phyloP scores from a whole-genome alignment of 2,888 invertebrate species.

The Cantharis nigra region DNA sequence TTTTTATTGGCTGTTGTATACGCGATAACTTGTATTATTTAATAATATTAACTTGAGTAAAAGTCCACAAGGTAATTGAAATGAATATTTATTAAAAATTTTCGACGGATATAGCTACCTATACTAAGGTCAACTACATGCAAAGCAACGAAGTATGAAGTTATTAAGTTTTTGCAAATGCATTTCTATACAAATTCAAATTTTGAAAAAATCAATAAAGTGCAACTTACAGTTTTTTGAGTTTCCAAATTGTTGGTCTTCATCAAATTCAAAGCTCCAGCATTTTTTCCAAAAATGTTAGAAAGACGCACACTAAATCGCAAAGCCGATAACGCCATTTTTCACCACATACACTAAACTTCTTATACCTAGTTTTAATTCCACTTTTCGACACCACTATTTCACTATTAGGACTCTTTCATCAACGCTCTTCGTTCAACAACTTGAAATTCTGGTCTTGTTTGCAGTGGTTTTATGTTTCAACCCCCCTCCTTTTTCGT shows the following conservation, averaged over 20 bases:
- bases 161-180: neutral
- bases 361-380: neutral
- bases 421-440: neutral
- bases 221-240: slow-evolving; percentile 15
- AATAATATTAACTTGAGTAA: neutral
- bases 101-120: neutral
- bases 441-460: neutral
- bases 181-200: neutral
- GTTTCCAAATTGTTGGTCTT: slow-evolving; percentile 11
- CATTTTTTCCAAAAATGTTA: slow-evolving; percentile 18
- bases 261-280: neutral
- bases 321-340: slow-evolving; percentile 20
- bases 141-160: neutral
- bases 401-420: neutral
- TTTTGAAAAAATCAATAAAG: neutral
- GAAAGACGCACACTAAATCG: slow-evolving; percentile 9
- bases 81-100: neutral
- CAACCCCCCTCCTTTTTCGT: neutral
- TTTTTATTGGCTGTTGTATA: neutral
- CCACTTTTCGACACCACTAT: neutral
- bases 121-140: neutral
- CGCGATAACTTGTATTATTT: neutral
- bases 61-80: neutral
- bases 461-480: neutral
- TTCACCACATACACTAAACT: neutral